Base-by-base conservation (phyloP, 2,797 vertebrate species). In the Manis crassicaudata region DNA sequence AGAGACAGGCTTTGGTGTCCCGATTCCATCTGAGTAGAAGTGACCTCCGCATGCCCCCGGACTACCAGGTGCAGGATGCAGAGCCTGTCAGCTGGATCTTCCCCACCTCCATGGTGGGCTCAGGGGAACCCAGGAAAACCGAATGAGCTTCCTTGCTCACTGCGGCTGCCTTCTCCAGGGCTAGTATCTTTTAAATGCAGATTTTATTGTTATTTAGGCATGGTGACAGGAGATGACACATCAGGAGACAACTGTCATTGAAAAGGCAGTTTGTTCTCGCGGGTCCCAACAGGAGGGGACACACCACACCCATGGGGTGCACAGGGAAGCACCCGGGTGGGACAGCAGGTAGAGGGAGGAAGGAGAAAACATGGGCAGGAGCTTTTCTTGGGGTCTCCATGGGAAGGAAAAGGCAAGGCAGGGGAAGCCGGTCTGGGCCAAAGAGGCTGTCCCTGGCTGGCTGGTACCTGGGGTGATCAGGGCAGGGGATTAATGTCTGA, bases 51-150 rank as follows among this genome's bases (percentile, higher is more conserved):
- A 37, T 73, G 65, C 29, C 94, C 89, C 82, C 93, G 79, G 35
- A 60, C 76, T 35, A 62, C 40, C 84, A 87, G 90, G 72, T 94
- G 46, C 95, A 95, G 84, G 43, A 76, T 50, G 75, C n/a, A 18
- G 2, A 17, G 84, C 27, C 54, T 56, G 43, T 35, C 65, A 85
- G 50, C 80, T 93, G 72, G 46, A 12, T 12, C 25, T 3, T n/a
- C 63, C 27, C 84, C 75, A 72, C 18, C 20, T 68, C 79, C 14
- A n/a, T 46, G 46, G 46, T 46, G 46, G 46, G 46, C 46, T 6
- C 37, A 14, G 0, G 2, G 37, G 40, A 29, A 93, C 27, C 12
- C 18, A 32, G 46, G 14, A 10, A 1, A 68, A 67, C 54, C 17
- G 23, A 79, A 27, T 40, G 8, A 27, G n/a, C 18, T 35, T 72